phyloP scores from a whole-genome alignment of 1,140 invertebrate species.

The Carposina sasakii region DNA sequence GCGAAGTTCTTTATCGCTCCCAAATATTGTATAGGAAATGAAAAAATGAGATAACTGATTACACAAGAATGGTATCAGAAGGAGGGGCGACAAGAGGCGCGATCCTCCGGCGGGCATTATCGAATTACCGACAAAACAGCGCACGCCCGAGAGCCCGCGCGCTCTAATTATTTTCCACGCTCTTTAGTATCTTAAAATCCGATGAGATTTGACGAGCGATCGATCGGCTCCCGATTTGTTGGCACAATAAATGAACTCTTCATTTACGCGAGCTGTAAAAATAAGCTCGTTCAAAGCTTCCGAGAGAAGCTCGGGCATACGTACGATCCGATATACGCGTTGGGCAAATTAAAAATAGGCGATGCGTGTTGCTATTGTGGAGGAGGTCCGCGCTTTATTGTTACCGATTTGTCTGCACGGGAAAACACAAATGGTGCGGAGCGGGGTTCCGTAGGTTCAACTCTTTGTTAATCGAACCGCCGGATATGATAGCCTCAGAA shows the following conservation, averaged over 20 bases:
- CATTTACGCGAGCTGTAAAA: conserved; percentile 32
- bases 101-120: conserved; percentile 58
- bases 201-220: conserved; percentile 52
- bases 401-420: conserved; percentile 65
- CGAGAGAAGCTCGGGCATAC: too few relatives aligned
- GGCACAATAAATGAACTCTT: conserved; percentile 28
- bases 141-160: conserved; percentile 54
- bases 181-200: conserved; percentile 55
- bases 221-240: conserved; percentile 45
- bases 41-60: conserved; percentile 64
- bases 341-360: conserved; percentile 68
- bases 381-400: conserved; percentile 56
- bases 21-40: conserved; percentile 54
- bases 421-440: conserved; percentile 57
- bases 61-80: conserved; percentile 49
- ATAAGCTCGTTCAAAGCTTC: conserved; percentile 31
- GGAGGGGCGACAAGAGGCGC: conserved; percentile 31
- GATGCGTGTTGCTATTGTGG: conserved; percentile 58
- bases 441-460: conserved; percentile 54
- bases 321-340: conserved; percentile 52
- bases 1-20: conserved; percentile 38
- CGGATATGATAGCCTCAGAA: conserved; percentile 40
- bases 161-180: conserved; percentile 64
- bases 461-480: conserved; percentile 62
- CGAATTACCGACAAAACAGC: conserved; percentile 70